Evolutionary conservation across 2,113 vertebrate genomes (phyloP).

Genomic region (Ictalurus furcatus): DNA sequence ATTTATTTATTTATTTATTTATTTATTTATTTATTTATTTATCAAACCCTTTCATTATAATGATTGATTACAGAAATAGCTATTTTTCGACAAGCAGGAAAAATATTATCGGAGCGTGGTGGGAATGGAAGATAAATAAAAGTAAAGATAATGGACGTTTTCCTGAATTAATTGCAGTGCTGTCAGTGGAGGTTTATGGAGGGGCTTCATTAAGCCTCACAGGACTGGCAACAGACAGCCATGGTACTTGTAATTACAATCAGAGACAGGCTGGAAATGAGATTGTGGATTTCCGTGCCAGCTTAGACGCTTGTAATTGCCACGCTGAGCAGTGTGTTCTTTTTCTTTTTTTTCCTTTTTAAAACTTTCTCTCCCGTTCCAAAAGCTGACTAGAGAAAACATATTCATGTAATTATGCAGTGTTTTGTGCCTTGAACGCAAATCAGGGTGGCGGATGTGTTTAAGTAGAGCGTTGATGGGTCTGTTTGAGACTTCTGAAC

Average conservation of each 20-base stretch:
- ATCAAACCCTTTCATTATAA: neutral
- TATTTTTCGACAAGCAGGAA: slow-evolving; percentile 11
- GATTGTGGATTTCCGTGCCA: slow-evolving; percentile 68
- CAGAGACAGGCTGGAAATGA: slow-evolving; percentile 67
- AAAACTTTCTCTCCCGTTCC: slow-evolving; percentile 33
- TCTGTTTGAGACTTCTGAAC: slow-evolving; percentile 27
- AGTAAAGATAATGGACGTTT: slow-evolving; percentile 43
- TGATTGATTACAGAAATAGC: slow-evolving; percentile 16
- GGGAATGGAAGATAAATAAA: slow-evolving; percentile 49
- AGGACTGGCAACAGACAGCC: slow-evolving; percentile 41
- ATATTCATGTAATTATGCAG: slow-evolving; percentile 52
- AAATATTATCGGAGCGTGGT: slow-evolving; percentile 31
- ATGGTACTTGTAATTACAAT: slow-evolving; percentile 53
- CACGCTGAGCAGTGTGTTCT: slow-evolving; percentile 44
- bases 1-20: too few species aligned
- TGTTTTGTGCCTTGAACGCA: slow-evolving; percentile 33
- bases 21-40: too few species aligned
- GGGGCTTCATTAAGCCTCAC: slow-evolving; percentile 34
- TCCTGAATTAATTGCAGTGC: slow-evolving; percentile 49
- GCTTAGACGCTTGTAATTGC: slow-evolving; percentile 56
- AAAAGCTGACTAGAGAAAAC: slow-evolving; percentile 44
- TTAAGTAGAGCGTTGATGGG: slow-evolving; percentile 45
- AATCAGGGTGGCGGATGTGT: slow-evolving; percentile 36
- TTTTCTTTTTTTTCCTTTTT: slow-evolving; percentile 55
- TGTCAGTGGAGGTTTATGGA: slow-evolving; percentile 42